Evolutionary conservation across 2,888 invertebrate genomes (phyloP).

Genomic region (Latrodectus hesperus): DNA sequence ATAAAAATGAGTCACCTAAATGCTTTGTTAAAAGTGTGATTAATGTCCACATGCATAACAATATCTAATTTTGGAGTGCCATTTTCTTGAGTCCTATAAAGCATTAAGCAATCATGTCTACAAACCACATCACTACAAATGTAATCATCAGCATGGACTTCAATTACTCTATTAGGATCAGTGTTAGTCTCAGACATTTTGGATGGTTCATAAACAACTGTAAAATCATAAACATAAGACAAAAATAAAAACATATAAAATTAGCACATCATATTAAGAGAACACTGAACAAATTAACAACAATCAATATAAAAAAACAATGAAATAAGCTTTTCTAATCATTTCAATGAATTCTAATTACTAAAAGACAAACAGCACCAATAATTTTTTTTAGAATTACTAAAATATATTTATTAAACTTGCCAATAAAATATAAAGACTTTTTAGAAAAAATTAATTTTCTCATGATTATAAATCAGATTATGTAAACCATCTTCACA

Average conservation of each 20-base stretch:
- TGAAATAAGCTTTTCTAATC: too few species aligned
- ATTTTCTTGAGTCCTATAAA: constrained; percentile 81
- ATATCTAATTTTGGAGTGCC: constrained; percentile 53
- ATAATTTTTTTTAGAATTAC: too few species aligned
- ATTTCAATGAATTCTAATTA: too few species aligned
- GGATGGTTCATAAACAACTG: not conserved
- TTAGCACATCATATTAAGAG: too few species aligned
- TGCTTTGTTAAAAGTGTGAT: constrained; percentile 83
- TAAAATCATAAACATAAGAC: not conserved
- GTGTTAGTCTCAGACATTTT: constrained; percentile 39
- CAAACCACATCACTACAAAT: constrained; percentile 82
- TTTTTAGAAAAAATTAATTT: too few species aligned
- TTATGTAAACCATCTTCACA: too few species aligned
- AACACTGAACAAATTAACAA: too few species aligned
- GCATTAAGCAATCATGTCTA: constrained; percentile 86
- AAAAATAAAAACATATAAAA: not conserved
- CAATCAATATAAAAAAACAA: too few species aligned
- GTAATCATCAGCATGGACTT: constrained; percentile 79
- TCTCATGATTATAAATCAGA: too few species aligned
- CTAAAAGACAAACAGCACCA: too few species aligned
- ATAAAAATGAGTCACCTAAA: constrained; percentile 80
- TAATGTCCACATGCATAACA: constrained; percentile 70
- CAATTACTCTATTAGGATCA: constrained; percentile 62
- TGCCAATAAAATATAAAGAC: too few species aligned
- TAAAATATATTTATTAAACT: too few species aligned